Base-by-base conservation (phyloP, 2,888 invertebrate genomes). In the Philhelius pedissequus region DNA sequence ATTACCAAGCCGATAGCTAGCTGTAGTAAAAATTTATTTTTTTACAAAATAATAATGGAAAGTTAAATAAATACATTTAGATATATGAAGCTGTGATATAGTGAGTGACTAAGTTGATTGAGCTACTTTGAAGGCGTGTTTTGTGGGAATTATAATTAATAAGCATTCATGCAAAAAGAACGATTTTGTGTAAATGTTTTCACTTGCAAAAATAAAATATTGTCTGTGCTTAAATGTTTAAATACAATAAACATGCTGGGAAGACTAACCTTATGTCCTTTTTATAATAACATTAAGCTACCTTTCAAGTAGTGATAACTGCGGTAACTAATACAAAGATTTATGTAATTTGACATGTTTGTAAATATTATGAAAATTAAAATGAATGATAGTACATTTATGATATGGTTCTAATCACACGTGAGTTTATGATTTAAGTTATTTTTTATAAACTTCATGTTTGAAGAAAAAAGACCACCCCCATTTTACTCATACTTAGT, bases 11-110 rank as follows among this genome's bases (percentile, higher is more conserved):
- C 83, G 52, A 80, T 84, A 76, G 66, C 80, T 84, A 68, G 84
- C 75, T 70, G 38, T 84, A 84, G 84, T 84, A 84, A 84, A 84
- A 84, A 84, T 84, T 84, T 80, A 84, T 71, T 20, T 50, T 64
- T 60, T 68, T 43, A 40, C 15, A 45, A 71, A 71, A 79, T 50
- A 15, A 79, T 22, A 74, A 58, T 45, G 25, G 15, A 75, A 20
- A 1, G 9, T 4, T 60, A 30, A n/a, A 4, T 32, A 32, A 75
- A 66, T 45, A 62, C 9, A 6, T 27, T 15, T 64, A 54, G 4
- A 25, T n/a, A 45, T 45, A 77, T 79, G 74, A 83, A 79, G 74
- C 79, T 79, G 50, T 58, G 30, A 40, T 38, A 20, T 11, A 52
- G 62, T 62, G 62, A 56, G 13, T 40, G 50, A 38, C 20, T 15